These are phyloP conservation scores for Sarcophaga carnaria DNA, from an alignment of 2,888 invertebrate genomes.

Conservation along the genomic window DNA sequence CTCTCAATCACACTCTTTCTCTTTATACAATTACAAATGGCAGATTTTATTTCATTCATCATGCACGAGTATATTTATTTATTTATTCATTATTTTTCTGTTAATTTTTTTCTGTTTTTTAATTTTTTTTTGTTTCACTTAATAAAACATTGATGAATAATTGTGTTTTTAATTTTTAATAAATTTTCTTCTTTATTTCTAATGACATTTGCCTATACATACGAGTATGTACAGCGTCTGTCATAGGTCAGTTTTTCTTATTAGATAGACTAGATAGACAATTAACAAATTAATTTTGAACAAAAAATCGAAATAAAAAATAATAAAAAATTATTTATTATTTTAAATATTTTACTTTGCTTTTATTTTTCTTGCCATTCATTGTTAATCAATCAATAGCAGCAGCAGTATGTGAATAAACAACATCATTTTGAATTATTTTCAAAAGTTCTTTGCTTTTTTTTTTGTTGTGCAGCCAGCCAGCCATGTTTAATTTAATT, in stretches of 20 bases:
- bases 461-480: constrained; percentile 22
- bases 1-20: too few species aligned
- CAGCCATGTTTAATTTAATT: constrained; percentile 7
- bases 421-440: constrained; percentile 38
- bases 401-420: neutral
- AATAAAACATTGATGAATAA: too few species aligned
- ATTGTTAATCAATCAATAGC: neutral
- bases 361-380: neutral
- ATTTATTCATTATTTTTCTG: too few species aligned
- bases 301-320: too few species aligned
- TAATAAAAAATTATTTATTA: neutral
- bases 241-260: constrained; percentile 63
- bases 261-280: neutral
- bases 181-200: too few species aligned
- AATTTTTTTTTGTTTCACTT: too few species aligned
- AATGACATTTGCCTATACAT: too few species aligned
- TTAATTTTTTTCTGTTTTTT: too few species aligned
- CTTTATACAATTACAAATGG: too few species aligned
- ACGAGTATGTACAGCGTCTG: neutral
- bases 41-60: too few species aligned
- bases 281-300: constrained; percentile 9
- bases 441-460: constrained; percentile 1
- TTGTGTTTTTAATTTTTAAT: too few species aligned
- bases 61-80: too few species aligned
- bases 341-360: neutral